Base-by-base conservation (phyloP, 2,797 vertebrate species). In the Delichon dasypus region DNA sequence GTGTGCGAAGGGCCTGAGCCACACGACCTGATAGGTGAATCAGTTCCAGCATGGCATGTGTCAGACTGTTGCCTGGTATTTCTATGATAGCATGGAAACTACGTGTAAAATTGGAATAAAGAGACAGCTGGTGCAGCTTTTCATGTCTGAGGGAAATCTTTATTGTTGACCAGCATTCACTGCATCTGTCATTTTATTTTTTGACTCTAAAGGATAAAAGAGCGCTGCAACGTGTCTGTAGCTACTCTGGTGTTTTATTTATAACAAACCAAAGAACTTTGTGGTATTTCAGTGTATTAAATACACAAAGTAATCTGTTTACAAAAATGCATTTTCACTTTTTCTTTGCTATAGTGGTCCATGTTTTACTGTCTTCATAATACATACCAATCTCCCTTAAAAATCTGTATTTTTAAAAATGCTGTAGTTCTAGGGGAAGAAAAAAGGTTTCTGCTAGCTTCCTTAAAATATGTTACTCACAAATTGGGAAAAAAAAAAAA, bases 111-210 rank as follows among this genome's bases (percentile, higher is more conserved):
- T 19, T 67, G 55, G 51, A 89, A 61, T 73, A 60, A 34, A 70
- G 71, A 74, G 85, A 86, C 74, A 95, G 80, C 77, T 92, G 84
- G 57, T 90, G 64, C 42, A 76, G 32, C 53, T 95, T 89, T 78
- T 70, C 21, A 10, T 44, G 67, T 54, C 70, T 94, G 79, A 86
- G 50, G 66, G 48, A 88, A 94, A 83, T 84, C 81, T 74, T 84
- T 29, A 10, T 89, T 91, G 62, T 84, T 91, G 48, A 91, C 66
- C 77, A 83, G 58, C 7, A 20, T 58, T 30, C 53, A 42, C 47
- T 73, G 23, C 73, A 75, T 84, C 83, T 93, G 76, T 94, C 74
- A n/a, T 51, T 45, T 85, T 79, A 30, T 81, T 89, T 89, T 89
- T 79, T 70, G 4, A 42, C 47, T 89, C 40, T 44, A 22, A 75